Evolutionary conservation across 1,140 invertebrate genomes (phyloP).

Genomic region (Zophobas morio): DNA sequence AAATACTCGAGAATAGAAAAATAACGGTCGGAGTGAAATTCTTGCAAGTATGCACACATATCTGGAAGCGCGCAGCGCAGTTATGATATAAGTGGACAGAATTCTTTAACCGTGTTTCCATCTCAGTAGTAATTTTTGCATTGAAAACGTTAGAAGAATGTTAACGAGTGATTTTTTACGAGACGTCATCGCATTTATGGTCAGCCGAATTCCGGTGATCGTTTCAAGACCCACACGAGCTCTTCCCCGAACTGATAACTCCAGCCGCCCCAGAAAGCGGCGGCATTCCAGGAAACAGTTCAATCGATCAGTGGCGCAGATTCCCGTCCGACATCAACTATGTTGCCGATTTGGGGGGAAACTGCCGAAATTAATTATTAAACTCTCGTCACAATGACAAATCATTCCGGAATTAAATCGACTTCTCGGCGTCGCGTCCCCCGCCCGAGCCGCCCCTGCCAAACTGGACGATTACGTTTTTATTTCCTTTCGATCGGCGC

Average conservation of each 20-base stretch:
- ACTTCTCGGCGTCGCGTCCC: conserved; percentile 9
- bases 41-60: too few species aligned
- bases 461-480: conserved; percentile 40
- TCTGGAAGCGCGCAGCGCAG: too few species aligned
- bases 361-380: conserved; percentile 23
- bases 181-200: too few species aligned
- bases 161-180: too few species aligned
- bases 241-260: not conserved
- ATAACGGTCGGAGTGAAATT: too few species aligned
- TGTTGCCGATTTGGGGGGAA: conserved; percentile 4
- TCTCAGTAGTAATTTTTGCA: too few species aligned
- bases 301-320: conserved; percentile 2
- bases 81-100: too few species aligned
- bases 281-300: not conserved
- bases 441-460: not conserved
- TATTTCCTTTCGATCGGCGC: conserved; percentile 31
- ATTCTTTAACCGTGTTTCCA: too few species aligned
- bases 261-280: not conserved
- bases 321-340: not conserved
- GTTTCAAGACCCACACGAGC: too few species aligned
- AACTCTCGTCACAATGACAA: conserved; percentile 23
- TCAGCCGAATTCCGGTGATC: too few species aligned
- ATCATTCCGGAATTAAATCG: conserved; percentile 29
- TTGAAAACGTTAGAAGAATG: too few species aligned
- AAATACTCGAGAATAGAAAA: too few species aligned